A percentile compares a stretch with the other conserved stretches of the same genome.
Conservation (phyloP, 1,140 invertebrate species). For the Planococcus citri region DNA sequence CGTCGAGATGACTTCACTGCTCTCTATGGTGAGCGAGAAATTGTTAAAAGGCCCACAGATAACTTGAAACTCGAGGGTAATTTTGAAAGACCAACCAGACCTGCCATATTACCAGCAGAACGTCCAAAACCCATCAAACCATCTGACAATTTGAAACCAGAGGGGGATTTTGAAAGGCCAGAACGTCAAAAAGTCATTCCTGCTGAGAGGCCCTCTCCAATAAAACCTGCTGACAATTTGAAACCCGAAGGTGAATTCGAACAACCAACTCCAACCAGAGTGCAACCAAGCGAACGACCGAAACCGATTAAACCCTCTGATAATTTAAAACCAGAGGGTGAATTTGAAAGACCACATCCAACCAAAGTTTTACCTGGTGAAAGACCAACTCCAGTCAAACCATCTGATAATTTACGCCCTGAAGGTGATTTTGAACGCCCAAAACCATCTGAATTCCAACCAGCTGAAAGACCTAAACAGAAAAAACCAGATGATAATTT, state of each 20-base stretch:
- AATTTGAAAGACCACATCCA: constrained; percentile 32
- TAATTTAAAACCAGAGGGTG: too few species aligned
- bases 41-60: constrained; percentile 44
- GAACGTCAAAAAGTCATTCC: constrained; percentile 29
- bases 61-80: too few species aligned
- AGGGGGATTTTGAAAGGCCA: too few species aligned
- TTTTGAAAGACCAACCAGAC: constrained; percentile 33
- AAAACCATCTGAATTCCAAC: constrained; percentile 26
- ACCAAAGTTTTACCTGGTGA: constrained; percentile 28
- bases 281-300: constrained; percentile 40
- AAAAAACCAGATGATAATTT: too few species aligned
- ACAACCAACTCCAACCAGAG: constrained; percentile 29
- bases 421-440: constrained; percentile 43
- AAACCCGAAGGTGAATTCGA: too few species aligned
- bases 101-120: constrained; percentile 32
- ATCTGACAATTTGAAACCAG: too few species aligned
- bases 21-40: constrained; percentile 38
- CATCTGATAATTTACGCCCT: constrained; percentile 44
- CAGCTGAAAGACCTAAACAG: constrained; percentile 34
- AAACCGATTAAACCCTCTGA: constrained; percentile 43
- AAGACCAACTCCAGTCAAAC: constrained; percentile 38
- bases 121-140: constrained; percentile 39
- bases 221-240: constrained; percentile 38
- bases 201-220: constrained; percentile 35
- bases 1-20: constrained; percentile 30